These are phyloP conservation scores for Creontiades dilutus DNA, from an alignment of 2,888 invertebrate genomes.

Conservation along the genomic window DNA sequence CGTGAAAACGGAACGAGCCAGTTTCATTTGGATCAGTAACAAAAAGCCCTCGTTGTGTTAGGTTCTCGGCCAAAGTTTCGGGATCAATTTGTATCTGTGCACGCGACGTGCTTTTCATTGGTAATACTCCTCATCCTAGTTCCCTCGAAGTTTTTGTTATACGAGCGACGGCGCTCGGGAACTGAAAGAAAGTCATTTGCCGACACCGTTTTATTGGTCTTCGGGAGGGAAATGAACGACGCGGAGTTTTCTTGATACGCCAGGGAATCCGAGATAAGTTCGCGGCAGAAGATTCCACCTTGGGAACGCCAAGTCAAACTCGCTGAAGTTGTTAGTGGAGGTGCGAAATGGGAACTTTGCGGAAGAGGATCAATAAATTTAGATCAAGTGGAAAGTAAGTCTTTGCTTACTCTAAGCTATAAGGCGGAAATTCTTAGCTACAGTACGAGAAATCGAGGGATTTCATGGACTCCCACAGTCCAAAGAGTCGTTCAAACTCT, in stretches of 20 bases:
- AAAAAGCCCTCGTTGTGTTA: neutral
- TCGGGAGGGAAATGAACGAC: neutral
- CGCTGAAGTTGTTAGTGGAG: no score
- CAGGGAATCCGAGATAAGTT: no score
- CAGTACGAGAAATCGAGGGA: no score
- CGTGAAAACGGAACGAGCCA: neutral
- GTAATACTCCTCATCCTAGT: neutral
- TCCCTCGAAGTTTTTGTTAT: neutral
- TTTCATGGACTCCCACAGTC: no score
- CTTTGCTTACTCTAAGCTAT: no score
- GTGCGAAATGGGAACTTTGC: no score
- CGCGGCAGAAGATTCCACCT: no score
- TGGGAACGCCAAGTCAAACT: no score
- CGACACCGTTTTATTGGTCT: neutral
- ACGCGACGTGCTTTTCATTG: neutral
- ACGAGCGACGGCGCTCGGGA: neutral
- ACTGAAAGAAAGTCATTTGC: neutral
- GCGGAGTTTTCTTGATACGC: neutral
- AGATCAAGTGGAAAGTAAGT: no score
- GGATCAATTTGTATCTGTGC: constrained; percentile 6
- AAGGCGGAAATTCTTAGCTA: no score
- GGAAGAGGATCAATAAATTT: no score
- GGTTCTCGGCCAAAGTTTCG: neutral
- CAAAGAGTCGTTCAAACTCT: no score
- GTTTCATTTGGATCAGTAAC: neutral